Percentiles rank a stretch among this genome's conserved stretches.
These are phyloP conservation scores for Cryptotis parvus DNA, from an alignment of 2,113 vertebrate species.

Conservation along the genomic window DNA sequence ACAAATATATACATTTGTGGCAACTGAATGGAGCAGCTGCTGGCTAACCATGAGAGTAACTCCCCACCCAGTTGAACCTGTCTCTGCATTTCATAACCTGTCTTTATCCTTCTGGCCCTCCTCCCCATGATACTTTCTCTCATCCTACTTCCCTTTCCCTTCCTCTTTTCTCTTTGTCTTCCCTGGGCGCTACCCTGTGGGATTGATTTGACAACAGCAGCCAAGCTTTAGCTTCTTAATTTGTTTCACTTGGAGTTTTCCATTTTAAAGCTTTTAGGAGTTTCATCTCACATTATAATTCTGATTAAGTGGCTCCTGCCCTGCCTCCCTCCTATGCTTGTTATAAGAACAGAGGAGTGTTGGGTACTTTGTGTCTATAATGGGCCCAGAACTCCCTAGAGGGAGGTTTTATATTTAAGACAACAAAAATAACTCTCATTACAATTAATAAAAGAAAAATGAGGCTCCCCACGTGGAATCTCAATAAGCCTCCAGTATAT, in stretches of 20 bases:
- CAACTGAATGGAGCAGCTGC: neutral
- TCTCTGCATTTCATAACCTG: neutral
- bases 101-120: neutral
- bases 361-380: constrained; percentile 26
- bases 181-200: neutral
- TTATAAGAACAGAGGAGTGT: constrained; percentile 53
- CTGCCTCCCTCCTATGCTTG: constrained; percentile 18
- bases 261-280: constrained; percentile 45
- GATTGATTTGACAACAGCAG: constrained; percentile 19
- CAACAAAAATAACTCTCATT: constrained; percentile 73
- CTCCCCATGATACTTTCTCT: neutral
- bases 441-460: constrained; percentile 79
- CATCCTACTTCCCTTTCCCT: neutral
- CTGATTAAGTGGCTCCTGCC: constrained; percentile 50
- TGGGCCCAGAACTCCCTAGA: constrained; percentile 60
- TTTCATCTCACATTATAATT: constrained; percentile 52
- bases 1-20: neutral
- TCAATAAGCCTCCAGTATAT: constrained; percentile 50
- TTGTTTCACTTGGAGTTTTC: constrained; percentile 58
- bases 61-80: neutral
- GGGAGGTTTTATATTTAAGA: constrained; percentile 57
- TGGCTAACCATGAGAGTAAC: neutral
- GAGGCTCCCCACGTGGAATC: constrained; percentile 53
- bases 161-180: constrained; percentile 8
- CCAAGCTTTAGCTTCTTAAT: constrained; percentile 52